Base-by-base conservation (phyloP, 2,888 invertebrate species). In the Megaustenia siamemsis region DNA sequence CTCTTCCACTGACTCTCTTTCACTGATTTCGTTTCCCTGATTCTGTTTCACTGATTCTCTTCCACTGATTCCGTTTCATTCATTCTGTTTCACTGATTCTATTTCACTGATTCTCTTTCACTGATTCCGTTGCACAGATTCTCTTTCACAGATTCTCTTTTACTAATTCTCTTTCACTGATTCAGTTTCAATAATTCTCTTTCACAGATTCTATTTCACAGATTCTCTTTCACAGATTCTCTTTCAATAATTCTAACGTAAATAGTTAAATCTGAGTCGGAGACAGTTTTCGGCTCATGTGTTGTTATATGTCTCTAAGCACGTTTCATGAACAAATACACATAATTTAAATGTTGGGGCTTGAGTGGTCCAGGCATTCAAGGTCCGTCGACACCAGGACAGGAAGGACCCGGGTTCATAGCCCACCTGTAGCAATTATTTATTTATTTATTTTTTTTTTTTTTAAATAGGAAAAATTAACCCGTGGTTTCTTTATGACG, bases 141-240 rank as follows among this genome's bases (percentile, higher is more conserved):
- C 21, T n/a, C n/a, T n/a, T n/a, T n/a, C n/a, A n/a, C n/a, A n/a
- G 15, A 28, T 45, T 66, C 43, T 80, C 68, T 66, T 32, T 68
- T 69, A 43, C 66, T 66, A 40, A 43, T 43, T 68, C 80, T 68
- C 80, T 66, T n/a, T 80, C 68, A 40, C 80, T 68, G 45, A 68
- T 28, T 80, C 80, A 68, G 1, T 80, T 38, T 66, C 69, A 32
- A 28, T 49, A 10, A 18, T 21, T 53, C 53, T 0, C 53, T 53
- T 21, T 53, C 53, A 18, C 53, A 18, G 15, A 18, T 21, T 53
- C 53, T 53, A 10, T 53, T 21, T 53, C 53, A 18, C 53, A 18
- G 15, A 18, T 21, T 53, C 53, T 53, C n/a, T n/a, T n/a, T n/a
- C 53, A 0, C 53, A 18, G 15, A 0, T 21, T 53, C 53, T 1